phyloP scores from a whole-genome alignment of 2,888 invertebrate genomes.

The Panorpa germanica region DNA sequence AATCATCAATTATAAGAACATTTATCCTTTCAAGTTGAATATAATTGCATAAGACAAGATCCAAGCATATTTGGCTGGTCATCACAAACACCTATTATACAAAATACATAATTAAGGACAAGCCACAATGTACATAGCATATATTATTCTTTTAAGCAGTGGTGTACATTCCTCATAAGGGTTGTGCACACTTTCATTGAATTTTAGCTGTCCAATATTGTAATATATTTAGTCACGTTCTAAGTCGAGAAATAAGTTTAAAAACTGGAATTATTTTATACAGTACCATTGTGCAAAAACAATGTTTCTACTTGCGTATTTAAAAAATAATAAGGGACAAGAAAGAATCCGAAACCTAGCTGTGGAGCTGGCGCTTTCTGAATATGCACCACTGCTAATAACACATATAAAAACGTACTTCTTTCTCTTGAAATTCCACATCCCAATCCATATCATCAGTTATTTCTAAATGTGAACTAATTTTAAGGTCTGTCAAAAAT shows the following conservation, averaged over 20 bases:
- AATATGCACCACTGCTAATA: slow-evolving; percentile 2
- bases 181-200: too few species aligned
- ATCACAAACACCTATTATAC: slow-evolving; percentile 23
- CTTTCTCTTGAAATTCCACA: slow-evolving; percentile 24
- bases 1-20: slow-evolving; percentile 79
- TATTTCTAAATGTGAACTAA: too few species aligned
- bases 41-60: slow-evolving; percentile 13
- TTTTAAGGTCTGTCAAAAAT: slow-evolving; percentile 27
- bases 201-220: too few species aligned
- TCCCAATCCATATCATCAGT: slow-evolving; percentile 22
- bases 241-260: too few species aligned
- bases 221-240: too few species aligned
- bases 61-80: slow-evolving; percentile 19
- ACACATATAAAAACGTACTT: slow-evolving; percentile 19
- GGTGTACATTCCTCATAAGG: too few species aligned
- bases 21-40: slow-evolving; percentile 40
- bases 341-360: not conserved
- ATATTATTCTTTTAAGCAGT: too few species aligned
- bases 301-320: slow-evolving; percentile 6
- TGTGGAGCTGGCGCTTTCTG: not conserved
- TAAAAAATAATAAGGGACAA: slow-evolving; percentile 2
- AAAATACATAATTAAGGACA: too few species aligned
- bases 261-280: too few species aligned
- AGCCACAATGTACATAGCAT: too few species aligned
- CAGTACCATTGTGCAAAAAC: too few species aligned